These are phyloP conservation scores for Pituophis catenifer DNA, from an alignment of 2,113 vertebrate genomes.

Conservation along the genomic window DNA sequence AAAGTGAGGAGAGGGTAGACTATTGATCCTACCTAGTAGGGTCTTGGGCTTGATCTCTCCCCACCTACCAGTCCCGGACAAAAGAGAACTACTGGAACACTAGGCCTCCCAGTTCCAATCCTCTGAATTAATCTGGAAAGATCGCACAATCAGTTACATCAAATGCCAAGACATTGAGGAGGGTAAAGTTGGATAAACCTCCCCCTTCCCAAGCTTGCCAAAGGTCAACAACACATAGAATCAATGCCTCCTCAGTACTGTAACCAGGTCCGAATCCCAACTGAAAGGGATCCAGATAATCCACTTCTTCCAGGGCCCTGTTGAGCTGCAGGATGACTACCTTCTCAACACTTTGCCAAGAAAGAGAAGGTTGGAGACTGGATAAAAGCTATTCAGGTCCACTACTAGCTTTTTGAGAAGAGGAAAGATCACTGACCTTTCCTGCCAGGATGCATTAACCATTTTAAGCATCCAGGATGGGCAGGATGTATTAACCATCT, in stretches of 20 bases:
- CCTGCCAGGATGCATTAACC: not conserved
- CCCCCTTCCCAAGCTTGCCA: not conserved
- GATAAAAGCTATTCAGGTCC: not conserved
- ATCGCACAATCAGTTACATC: not conserved
- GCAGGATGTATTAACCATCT: not conserved
- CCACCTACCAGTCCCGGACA: not conserved
- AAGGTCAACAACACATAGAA: not conserved
- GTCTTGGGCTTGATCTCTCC: not conserved
- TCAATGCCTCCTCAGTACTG: not conserved
- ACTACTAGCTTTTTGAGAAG: not conserved
- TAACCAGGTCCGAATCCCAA: not conserved
- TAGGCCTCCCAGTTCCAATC: not conserved
- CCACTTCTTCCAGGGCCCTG: not conserved
- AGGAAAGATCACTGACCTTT: not conserved
- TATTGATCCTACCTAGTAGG: not conserved
- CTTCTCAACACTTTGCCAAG: not conserved
- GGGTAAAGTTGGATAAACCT: not conserved
- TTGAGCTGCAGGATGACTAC: not conserved
- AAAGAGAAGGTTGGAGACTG: not conserved
- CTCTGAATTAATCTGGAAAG: not conserved
- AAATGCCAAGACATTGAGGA: not conserved
- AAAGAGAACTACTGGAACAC: not conserved
- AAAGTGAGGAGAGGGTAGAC: not conserved
- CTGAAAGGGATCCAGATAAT: not conserved
- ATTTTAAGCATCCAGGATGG: not conserved